Percentiles rank a stretch among this genome's conserved stretches.
Conservation (phyloP, 2,113 vertebrate genomes). For the Anarhynchus alexandrinus region DNA sequence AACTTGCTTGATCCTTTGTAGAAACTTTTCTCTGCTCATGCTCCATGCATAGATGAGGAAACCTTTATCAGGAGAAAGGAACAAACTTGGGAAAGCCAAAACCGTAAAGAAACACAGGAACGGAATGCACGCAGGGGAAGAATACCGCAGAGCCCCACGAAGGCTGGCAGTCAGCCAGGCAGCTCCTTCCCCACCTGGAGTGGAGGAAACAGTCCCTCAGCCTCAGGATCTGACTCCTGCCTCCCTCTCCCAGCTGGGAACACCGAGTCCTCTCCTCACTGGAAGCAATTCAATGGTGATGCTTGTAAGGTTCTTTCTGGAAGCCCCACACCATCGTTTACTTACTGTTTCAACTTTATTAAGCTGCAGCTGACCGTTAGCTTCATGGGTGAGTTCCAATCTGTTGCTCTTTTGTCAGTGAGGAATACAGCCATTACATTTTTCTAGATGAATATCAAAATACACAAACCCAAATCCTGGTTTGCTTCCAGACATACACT, state of each 20-base stretch:
- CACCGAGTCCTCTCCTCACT: background rate
- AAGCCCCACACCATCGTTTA: background rate
- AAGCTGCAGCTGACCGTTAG: background rate
- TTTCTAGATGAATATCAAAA: background rate
- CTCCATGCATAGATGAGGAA: background rate
- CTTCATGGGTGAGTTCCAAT: background rate
- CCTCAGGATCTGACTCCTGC: background rate
- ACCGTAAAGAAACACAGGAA: background rate
- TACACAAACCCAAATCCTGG: background rate
- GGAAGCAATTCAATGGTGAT: background rate
- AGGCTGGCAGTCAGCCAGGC: background rate
- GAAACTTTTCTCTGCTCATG: background rate
- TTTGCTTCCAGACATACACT: background rate
- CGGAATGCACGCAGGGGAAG: background rate
- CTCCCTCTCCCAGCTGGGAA: background rate
- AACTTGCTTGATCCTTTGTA: background rate
- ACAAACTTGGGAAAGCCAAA: background rate
- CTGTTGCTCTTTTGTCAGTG: background rate
- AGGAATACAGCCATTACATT: background rate
- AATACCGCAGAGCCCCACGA: background rate
- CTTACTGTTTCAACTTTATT: background rate
- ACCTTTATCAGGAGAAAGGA: background rate
- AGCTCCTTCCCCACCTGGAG: background rate
- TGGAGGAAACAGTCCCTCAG: background rate
- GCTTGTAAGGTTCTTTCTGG: background rate